Conservation (phyloP, 2,113 vertebrate species). For the Tetrax tetrax region DNA sequence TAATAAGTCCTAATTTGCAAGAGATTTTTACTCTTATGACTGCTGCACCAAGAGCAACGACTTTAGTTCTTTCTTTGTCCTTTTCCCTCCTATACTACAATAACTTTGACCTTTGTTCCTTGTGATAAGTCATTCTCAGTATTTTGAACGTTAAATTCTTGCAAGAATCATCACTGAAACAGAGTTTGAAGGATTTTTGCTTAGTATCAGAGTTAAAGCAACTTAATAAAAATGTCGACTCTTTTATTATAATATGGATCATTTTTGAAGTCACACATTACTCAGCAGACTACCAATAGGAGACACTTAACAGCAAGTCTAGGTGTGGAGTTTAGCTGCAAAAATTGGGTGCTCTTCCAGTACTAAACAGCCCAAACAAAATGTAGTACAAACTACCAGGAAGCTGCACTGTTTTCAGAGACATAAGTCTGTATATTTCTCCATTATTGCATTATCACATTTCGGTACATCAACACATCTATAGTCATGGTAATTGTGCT, state of each 20-base stretch:
- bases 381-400: background rate
- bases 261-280: background rate
- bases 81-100: background rate
- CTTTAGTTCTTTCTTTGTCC: background rate
- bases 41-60: background rate
- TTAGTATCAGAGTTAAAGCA: background rate
- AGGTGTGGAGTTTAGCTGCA: background rate
- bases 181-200: background rate
- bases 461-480: background rate
- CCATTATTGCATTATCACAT: background rate
- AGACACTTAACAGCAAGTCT: background rate
- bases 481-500: background rate
- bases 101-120: background rate
- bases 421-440: background rate
- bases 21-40: background rate
- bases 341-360: fast-evolving
- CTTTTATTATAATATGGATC: background rate
- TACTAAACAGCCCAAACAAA: background rate
- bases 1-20: background rate
- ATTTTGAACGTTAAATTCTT: background rate
- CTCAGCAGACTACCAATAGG: background rate
- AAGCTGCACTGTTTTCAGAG: background rate
- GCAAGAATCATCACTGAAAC: background rate
- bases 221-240: background rate
- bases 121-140: background rate